These are phyloP conservation scores for Phallusia fumigata DNA, from an alignment of 23 tunicate genomes.

Conservation along the genomic window DNA sequence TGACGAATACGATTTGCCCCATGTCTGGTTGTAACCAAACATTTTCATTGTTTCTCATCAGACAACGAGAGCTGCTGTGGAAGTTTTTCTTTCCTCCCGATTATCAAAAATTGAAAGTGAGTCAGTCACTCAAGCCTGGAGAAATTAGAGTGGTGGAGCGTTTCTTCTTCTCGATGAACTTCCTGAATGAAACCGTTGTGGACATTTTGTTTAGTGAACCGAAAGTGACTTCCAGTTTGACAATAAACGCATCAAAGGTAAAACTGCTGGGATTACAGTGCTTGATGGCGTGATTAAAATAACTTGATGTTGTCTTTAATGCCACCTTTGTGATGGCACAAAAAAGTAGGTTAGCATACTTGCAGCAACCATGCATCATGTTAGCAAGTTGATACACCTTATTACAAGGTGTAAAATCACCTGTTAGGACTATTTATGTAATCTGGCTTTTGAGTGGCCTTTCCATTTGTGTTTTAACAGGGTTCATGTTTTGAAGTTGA, in stretches of 20 bases:
- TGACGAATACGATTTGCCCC: too few relatives aligned
- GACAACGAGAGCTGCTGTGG: slow-evolving; percentile 80
- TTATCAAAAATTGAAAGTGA: slow-evolving; percentile 43
- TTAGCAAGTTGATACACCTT: too few relatives aligned
- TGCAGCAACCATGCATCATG: too few relatives aligned
- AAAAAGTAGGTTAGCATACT: too few relatives aligned
- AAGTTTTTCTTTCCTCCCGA: slow-evolving; percentile 81
- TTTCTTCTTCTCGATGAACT: slow-evolving; percentile 36
- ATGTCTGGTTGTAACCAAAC: too few relatives aligned
- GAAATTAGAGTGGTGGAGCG: slow-evolving; percentile 34
- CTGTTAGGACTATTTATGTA: too few relatives aligned
- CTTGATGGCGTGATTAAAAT: too few relatives aligned
- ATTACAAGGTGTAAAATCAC: too few relatives aligned
- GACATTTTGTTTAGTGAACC: slow-evolving; percentile 58
- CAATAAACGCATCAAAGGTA: slow-evolving; percentile 70
- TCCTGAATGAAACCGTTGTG: slow-evolving; percentile 61
- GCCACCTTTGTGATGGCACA: not conserved
- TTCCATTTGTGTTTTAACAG: slow-evolving; percentile 17
- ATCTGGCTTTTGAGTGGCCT: too few relatives aligned
- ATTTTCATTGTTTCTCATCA: slow-evolving; percentile 23
- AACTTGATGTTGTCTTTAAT: not conserved
- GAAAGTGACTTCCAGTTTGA: slow-evolving; percentile 35
- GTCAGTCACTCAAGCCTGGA: slow-evolving; percentile 32
- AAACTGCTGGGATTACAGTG: too few relatives aligned
- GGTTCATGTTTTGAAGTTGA: slow-evolving; percentile 75